A percentile compares a stretch with the other conserved stretches of the same genome.
Evolutionary conservation across 2,888 invertebrate species (phyloP).

Genomic region (Pardosa pseudoannulata): DNA sequence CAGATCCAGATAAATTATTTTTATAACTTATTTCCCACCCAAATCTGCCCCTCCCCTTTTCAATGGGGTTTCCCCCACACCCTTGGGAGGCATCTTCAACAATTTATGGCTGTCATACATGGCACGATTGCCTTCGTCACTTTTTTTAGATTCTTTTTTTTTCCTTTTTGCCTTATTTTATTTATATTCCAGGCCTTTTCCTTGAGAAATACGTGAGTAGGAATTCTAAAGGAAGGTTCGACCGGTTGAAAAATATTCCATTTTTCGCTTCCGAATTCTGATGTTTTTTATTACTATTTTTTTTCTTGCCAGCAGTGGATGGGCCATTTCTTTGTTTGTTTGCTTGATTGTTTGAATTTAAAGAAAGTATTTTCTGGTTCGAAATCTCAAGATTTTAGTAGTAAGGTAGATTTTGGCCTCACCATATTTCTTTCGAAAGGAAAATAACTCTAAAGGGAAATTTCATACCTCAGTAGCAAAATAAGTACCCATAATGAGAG

Average conservation of each 20-base stretch:
- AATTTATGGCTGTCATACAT: constrained; percentile 64
- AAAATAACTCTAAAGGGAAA: neutral
- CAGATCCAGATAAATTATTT: constrained; percentile 9
- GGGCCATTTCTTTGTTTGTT: constrained; percentile 39
- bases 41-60: constrained; percentile 8
- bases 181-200: constrained; percentile 51
- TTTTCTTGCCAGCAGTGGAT: neutral
- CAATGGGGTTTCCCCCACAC: neutral
- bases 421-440: neutral
- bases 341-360: constrained; percentile 45
- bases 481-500: neutral
- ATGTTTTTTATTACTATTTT: constrained; percentile 39
- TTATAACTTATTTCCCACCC: constrained; percentile 12
- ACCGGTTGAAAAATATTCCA: constrained; percentile 66
- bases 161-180: constrained; percentile 17
- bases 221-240: constrained; percentile 58
- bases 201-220: constrained; percentile 57
- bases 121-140: constrained; percentile 54
- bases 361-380: constrained; percentile 27
- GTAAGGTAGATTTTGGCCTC: neutral
- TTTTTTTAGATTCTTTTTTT: constrained; percentile 17
- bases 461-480: neutral
- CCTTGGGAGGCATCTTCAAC: constrained; percentile 45
- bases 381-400: constrained; percentile 1
- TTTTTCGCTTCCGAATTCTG: constrained; percentile 66